These are phyloP conservation scores for Troides aeacus DNA, from an alignment of 2,888 invertebrate genomes.

Conservation along the genomic window DNA sequence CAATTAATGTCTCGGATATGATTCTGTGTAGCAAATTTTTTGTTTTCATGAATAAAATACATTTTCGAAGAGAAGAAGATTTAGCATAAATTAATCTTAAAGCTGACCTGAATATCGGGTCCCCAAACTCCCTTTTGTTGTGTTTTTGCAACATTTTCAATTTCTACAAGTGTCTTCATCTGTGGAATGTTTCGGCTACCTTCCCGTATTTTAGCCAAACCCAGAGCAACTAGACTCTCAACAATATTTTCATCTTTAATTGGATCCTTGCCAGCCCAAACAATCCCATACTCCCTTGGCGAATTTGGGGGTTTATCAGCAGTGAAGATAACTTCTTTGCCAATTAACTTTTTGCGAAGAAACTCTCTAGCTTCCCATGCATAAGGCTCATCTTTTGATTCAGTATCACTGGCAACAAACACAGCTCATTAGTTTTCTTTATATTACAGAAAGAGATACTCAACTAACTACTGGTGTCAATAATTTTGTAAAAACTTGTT, in stretches of 20 bases:
- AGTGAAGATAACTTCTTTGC: conserved; percentile 92
- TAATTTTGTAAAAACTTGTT: too few relatives aligned
- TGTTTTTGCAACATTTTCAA: conserved; percentile 94
- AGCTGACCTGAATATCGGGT: conserved; percentile 54
- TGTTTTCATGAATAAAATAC: neutral
- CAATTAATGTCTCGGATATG: conserved; percentile 94
- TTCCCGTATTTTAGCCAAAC: conserved; percentile 89
- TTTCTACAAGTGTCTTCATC: conserved; percentile 85
- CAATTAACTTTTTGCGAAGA: conserved; percentile 93
- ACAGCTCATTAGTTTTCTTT: conserved; percentile 13
- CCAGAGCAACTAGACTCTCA: conserved; percentile 93
- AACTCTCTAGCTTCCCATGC: conserved; percentile 99
- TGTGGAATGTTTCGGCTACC: conserved; percentile 82
- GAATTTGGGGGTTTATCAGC: conserved; percentile 91
- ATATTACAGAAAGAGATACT: neutral
- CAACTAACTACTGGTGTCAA: too few relatives aligned
- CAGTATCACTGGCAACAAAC: conserved; percentile 75
- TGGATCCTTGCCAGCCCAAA: conserved; percentile 91
- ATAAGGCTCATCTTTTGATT: conserved; percentile 93
- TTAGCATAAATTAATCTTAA: conserved; percentile 1
- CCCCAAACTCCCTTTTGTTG: conserved; percentile 93
- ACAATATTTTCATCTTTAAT: conserved; percentile 91
- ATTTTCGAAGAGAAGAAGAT: neutral
- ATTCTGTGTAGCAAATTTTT: conserved; percentile 59
- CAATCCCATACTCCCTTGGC: conserved; percentile 91